Evolutionary conservation across 2,113 vertebrate genomes (phyloP).

Genomic region (Myotis davidii): DNA sequence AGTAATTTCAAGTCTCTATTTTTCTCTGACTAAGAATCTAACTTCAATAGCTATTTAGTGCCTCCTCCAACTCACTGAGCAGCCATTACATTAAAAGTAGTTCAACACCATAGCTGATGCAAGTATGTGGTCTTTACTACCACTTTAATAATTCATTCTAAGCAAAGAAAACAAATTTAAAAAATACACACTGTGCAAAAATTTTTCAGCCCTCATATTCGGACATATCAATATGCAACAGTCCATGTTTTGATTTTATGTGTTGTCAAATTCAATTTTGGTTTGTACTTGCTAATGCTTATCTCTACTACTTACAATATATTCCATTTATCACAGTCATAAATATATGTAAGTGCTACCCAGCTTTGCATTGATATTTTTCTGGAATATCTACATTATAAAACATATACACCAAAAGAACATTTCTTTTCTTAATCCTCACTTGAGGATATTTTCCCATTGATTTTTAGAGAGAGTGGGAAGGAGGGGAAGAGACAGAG

Average conservation of each 20-base stretch:
- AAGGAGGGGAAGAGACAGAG: no score
- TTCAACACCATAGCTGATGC: background rate
- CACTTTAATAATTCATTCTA: background rate
- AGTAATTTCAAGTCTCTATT: background rate
- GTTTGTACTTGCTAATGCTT: background rate
- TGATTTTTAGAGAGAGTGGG: no score
- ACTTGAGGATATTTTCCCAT: no score
- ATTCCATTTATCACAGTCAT: background rate
- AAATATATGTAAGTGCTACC: background rate
- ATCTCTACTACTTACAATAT: slow-evolving; percentile 6
- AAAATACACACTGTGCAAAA: background rate
- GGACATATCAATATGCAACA: background rate
- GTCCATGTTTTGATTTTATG: background rate
- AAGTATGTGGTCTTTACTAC: background rate
- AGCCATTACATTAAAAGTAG: background rate
- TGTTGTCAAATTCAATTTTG: slow-evolving; percentile 10
- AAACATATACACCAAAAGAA: background rate
- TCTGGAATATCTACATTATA: background rate
- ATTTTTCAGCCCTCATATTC: background rate
- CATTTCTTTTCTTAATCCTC: no score
- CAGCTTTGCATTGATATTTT: background rate
- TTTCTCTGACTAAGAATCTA: background rate
- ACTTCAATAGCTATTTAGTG: background rate
- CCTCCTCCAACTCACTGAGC: background rate
- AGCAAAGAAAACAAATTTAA: background rate